Conservation (phyloP, 2,113 vertebrate genomes). For the Rhinoptilus africanus region DNA sequence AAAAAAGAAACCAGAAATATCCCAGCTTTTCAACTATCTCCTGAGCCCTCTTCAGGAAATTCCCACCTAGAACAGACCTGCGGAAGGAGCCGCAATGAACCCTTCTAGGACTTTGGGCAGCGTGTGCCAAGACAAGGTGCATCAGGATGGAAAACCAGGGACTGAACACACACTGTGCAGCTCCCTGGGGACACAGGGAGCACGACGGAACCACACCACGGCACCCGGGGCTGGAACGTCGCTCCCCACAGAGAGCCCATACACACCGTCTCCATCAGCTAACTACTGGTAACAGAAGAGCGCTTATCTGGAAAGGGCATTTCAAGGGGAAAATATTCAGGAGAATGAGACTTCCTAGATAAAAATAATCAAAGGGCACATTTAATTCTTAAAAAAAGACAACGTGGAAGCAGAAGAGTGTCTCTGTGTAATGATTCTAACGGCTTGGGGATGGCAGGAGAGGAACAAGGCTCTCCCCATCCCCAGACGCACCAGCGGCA, state of each 20-base stretch:
- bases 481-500: rapidly evolving
- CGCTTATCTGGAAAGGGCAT: background rate
- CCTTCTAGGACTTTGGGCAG: background rate
- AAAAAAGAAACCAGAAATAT: rapidly evolving
- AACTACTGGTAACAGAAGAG: no score
- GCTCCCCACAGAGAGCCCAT: rapidly evolving
- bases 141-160: background rate
- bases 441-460: background rate
- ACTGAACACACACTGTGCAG: rapidly evolving
- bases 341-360: background rate
- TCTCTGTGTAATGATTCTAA: background rate
- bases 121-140: rapidly evolving
- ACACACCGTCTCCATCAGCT: rapidly evolving
- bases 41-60: background rate
- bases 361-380: background rate
- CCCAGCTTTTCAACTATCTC: background rate
- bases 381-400: background rate
- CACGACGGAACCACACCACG: no score
- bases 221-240: background rate
- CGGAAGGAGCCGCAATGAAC: background rate
- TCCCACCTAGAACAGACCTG: background rate
- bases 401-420: background rate
- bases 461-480: background rate
- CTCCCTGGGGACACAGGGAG: background rate
- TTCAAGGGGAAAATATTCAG: background rate